These are phyloP conservation scores for Leptinotarsa texana DNA, from an alignment of 1,140 invertebrate genomes.

Conservation along the genomic window DNA sequence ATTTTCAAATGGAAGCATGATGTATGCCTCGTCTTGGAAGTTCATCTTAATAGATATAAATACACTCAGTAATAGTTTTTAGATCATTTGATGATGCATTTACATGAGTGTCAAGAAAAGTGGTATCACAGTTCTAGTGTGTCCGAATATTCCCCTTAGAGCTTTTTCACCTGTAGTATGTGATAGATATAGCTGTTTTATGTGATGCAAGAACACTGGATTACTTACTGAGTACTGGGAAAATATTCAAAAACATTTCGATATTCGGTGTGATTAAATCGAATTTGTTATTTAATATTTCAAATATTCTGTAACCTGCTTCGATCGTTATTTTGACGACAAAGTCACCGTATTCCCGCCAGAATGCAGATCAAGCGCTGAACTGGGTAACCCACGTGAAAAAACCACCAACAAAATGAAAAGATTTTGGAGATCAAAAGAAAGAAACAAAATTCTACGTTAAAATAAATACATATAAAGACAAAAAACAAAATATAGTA, in stretches of 20 bases:
- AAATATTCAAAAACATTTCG: background rate
- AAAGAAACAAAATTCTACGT: slow-evolving; percentile 29
- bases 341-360: too few relatives aligned
- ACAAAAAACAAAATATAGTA: slow-evolving; percentile 31
- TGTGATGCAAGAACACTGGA: background rate
- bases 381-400: slow-evolving; percentile 12
- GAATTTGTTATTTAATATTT: too few relatives aligned
- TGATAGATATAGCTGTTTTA: background rate
- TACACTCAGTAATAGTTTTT: too few relatives aligned
- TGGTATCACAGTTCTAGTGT: too few relatives aligned
- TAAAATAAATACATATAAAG: slow-evolving; percentile 33
- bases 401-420: slow-evolving; percentile 19
- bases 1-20: too few relatives aligned
- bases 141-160: too few relatives aligned
- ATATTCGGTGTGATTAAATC: background rate
- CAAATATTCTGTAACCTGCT: background rate
- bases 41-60: too few relatives aligned
- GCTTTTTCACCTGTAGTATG: background rate
- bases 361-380: too few relatives aligned
- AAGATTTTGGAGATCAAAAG: slow-evolving; percentile 32
- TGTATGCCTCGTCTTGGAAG: too few relatives aligned
- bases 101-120: too few relatives aligned
- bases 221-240: background rate
- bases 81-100: too few relatives aligned
- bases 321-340: background rate